Base-by-base conservation (phyloP, 2,888 invertebrate genomes). In the Elysia crispata region DNA sequence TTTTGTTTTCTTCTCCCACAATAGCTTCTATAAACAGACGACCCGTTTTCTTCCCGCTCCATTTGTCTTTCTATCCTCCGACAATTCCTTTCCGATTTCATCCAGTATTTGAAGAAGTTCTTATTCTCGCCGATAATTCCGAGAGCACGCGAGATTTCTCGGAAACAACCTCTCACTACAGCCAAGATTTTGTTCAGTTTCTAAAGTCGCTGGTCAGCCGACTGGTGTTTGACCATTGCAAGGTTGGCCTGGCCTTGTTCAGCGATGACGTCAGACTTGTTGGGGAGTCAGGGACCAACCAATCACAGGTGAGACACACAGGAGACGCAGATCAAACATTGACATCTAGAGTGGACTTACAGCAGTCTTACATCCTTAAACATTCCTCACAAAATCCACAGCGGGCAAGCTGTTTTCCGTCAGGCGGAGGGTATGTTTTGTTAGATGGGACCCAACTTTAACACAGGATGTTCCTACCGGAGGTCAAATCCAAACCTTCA, bases 61-160 rank as follows among this genome's bases (percentile, higher is more conserved):
- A n/a, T n/a, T n/a, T n/a, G n/a, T n/a, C n/a, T 54, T 54, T 54
- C 15, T 54, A 13, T 54, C 54, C 18, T 54, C 18, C 54, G 20
- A 15, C 54, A 54, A 54, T 54, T 54, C 54, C n/a, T n/a, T n/a
- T n/a, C n/a, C n/a, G n/a, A n/a, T n/a, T 13, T 25, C 60, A 60
- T 60, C n/a, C 66, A 66, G 66, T 66, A 25, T 18, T 20, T 23
- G 66, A 66, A 18, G 66, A 66, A 23, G 30, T 66, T 28, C 23
- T 66, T 8, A 28, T 66, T 25, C 25, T 66, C 18, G 66, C 66
- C 5, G 66, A 66, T 25, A 25, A 66, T 18, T 66, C 66, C 1
- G 66, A 66, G 25, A 66, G 66, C 30, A 66, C 66, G 25, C 66
- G 66, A 25, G 66, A 66, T 25, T 66, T 66, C 66, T 28, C 30